A percentile compares a stretch with the other conserved stretches of the same genome.
Evolutionary conservation across 2,888 invertebrate species (phyloP).

Genomic region (Philaethria dido): DNA sequence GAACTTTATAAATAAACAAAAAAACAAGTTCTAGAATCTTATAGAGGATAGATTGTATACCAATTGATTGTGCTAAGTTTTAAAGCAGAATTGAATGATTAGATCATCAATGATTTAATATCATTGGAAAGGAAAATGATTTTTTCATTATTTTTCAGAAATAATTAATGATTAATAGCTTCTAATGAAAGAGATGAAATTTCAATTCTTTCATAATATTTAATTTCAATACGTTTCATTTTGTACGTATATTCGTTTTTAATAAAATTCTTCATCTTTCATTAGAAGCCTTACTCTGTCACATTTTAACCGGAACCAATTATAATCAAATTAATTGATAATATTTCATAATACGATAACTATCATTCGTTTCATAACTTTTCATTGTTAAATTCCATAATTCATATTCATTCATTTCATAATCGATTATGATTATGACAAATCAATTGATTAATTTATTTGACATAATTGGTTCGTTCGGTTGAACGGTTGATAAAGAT

Average conservation of each 20-base stretch:
- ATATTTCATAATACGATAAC: not conserved
- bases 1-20: constrained; percentile 32
- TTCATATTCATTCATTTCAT: not conserved
- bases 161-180: not conserved
- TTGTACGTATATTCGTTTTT: not conserved
- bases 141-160: not conserved
- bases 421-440: too few species aligned
- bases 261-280: not conserved
- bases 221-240: not conserved
- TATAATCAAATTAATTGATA: constrained; percentile 1
- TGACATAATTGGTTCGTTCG: constrained; percentile 9
- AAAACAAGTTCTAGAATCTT: constrained; percentile 33
- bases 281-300: not conserved
- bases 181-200: not conserved
- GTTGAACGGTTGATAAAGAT: constrained; percentile 16
- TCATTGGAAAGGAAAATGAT: not conserved
- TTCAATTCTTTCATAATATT: not conserved
- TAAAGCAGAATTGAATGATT: constrained; percentile 11
- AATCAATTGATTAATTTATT: constrained; percentile 10
- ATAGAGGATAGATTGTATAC: constrained; percentile 35
- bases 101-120: not conserved
- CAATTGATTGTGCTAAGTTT: constrained; percentile 29
- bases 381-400: not conserved
- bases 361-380: not conserved
- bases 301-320: not conserved